Evolutionary conservation across 2,888 invertebrate species (phyloP).

Genomic region (Slavum lentiscoides): DNA sequence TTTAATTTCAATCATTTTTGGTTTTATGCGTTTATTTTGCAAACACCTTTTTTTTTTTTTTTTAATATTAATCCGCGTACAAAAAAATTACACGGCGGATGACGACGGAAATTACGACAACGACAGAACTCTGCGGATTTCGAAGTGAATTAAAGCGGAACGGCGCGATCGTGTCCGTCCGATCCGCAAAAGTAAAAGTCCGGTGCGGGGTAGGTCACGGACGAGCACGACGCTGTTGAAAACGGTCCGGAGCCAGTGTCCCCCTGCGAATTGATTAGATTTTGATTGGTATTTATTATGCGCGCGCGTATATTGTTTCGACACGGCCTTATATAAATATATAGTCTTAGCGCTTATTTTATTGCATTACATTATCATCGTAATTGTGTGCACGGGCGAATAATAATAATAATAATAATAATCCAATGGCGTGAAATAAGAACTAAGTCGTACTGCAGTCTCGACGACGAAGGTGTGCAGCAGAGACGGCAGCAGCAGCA

Average conservation of each 20-base stretch:
- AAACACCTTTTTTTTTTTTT: no score
- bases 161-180: slow-evolving; percentile 1
- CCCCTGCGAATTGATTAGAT: slow-evolving; percentile 30
- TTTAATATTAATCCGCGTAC: not conserved
- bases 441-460: slow-evolving; percentile 4
- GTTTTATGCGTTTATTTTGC: no score
- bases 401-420: slow-evolving; percentile 4
- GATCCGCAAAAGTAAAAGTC: slow-evolving; percentile 28
- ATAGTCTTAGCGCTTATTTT: slow-evolving; percentile 35
- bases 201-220: slow-evolving; percentile 38
- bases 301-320: slow-evolving; percentile 12
- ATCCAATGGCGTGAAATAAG: slow-evolving; percentile 28
- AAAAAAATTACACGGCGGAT: no score
- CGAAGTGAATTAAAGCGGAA: not conserved
- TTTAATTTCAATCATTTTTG: no score
- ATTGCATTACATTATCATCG: slow-evolving; percentile 4
- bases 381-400: not conserved
- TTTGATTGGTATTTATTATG: slow-evolving; percentile 29
- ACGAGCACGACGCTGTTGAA: slow-evolving; percentile 43
- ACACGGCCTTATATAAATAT: slow-evolving; percentile 15
- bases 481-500: no score
- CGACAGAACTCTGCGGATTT: not conserved
- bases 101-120: not conserved
- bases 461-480: no score
- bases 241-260: not conserved